These are phyloP conservation scores for Peromyscus leucopus DNA, from an alignment of 2,113 vertebrate species.

Conservation along the genomic window DNA sequence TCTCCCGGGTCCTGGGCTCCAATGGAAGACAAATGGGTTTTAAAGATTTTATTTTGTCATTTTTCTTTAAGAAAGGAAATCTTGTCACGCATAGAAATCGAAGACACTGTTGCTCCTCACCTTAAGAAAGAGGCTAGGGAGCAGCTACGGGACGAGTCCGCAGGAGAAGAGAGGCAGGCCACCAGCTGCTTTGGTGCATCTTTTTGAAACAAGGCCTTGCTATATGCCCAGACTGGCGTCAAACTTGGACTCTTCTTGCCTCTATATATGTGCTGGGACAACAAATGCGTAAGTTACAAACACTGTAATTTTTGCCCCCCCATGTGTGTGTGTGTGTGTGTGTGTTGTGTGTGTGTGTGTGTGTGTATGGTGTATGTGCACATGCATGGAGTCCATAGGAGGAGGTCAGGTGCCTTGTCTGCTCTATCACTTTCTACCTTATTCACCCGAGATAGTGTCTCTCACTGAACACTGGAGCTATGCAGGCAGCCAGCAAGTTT, in stretches of 20 bases:
- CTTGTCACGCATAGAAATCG: background rate
- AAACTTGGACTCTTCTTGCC: background rate
- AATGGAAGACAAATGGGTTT: slow-evolving; percentile 32
- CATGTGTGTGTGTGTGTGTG: background rate
- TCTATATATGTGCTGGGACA: background rate
- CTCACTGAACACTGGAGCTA: background rate
- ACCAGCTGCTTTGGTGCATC: background rate
- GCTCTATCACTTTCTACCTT: background rate
- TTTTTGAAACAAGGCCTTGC: background rate
- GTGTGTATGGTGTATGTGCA: background rate
- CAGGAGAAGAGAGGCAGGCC: background rate
- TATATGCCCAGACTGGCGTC: background rate
- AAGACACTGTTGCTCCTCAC: background rate
- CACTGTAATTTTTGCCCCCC: background rate
- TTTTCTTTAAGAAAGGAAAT: slow-evolving; percentile 30
- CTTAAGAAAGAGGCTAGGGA: background rate
- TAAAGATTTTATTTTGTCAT: background rate
- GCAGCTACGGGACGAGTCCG: background rate
- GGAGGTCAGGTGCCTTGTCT: background rate
- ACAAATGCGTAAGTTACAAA: background rate
- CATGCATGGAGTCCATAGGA: background rate
- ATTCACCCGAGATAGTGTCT: background rate
- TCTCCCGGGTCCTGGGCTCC: background rate
- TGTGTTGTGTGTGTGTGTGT: background rate
- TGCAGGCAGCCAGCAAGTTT: background rate